Evolutionary conservation across 2,888 invertebrate species (phyloP).

Genomic region (Isoperla grammatica): DNA sequence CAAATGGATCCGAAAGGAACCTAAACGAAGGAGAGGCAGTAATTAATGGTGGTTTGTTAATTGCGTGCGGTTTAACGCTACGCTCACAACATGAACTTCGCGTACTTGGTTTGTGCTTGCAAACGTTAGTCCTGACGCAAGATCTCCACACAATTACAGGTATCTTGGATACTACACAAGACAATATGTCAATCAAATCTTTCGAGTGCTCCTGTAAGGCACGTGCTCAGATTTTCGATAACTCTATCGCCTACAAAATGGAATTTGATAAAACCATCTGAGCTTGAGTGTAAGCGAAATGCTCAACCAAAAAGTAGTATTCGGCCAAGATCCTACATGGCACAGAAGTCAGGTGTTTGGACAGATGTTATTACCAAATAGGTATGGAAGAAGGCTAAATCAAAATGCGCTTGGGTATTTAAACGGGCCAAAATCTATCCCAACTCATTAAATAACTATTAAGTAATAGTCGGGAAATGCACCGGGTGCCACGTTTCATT

Average conservation of each 20-base stretch:
- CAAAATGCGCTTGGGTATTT: too few relatives aligned
- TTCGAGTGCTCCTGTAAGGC: too few relatives aligned
- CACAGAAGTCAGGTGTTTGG: conserved; percentile 2
- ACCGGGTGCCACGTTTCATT: neutral
- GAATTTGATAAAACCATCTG: neutral
- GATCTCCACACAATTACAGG: too few relatives aligned
- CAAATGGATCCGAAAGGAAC: too few relatives aligned
- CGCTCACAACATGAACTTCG: too few relatives aligned
- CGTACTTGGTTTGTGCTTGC: too few relatives aligned
- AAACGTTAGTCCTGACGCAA: too few relatives aligned
- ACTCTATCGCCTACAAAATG: conserved; percentile 1
- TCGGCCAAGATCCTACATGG: neutral
- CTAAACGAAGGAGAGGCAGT: too few relatives aligned
- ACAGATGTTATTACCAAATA: neutral
- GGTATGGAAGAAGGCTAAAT: neutral
- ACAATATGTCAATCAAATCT: too few relatives aligned
- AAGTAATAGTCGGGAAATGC: neutral
- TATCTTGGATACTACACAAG: too few relatives aligned
- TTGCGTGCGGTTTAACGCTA: too few relatives aligned
- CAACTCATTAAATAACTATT: neutral
- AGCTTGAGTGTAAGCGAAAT: neutral
- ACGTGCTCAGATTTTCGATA: neutral
- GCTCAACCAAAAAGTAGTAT: neutral
- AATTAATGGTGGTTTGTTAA: too few relatives aligned
- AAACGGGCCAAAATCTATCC: neutral